Conservation (phyloP, 2,113 vertebrate genomes). For the Notechis scutatus region DNA sequence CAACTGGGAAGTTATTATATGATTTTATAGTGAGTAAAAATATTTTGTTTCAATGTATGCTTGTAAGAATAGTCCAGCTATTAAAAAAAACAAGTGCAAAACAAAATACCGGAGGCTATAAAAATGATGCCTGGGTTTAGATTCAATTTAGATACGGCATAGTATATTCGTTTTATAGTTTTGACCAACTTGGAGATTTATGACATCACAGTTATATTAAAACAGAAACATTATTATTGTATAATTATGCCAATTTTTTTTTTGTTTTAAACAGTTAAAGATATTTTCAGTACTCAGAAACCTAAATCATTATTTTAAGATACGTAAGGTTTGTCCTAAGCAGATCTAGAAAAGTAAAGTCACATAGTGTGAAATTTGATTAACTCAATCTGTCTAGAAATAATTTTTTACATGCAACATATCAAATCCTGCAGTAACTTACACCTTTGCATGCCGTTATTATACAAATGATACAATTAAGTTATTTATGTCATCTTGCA, state of each 20-base stretch:
- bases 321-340: neutral
- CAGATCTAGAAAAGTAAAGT: neutral
- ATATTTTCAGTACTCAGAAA: neutral
- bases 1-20: neutral
- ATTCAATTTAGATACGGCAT: neutral
- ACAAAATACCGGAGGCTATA: neutral
- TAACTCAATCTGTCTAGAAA: neutral
- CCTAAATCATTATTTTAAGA: neutral
- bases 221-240: neutral
- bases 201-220: slow-evolving; percentile 1
- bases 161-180: neutral
- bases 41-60: neutral
- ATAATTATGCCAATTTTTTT: neutral
- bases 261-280: neutral
- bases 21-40: neutral
- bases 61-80: neutral
- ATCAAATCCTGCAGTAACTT: neutral
- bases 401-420: neutral
- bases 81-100: neutral
- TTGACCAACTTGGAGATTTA: neutral
- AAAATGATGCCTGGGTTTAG: neutral
- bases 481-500: neutral
- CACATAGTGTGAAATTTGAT: neutral
- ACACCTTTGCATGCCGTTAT: neutral
- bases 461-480: neutral